Percentiles rank a stretch among this genome's conserved stretches.
These are phyloP conservation scores for Dexiosoma caninum DNA, from an alignment of 2,888 invertebrate genomes.

Conservation along the genomic window DNA sequence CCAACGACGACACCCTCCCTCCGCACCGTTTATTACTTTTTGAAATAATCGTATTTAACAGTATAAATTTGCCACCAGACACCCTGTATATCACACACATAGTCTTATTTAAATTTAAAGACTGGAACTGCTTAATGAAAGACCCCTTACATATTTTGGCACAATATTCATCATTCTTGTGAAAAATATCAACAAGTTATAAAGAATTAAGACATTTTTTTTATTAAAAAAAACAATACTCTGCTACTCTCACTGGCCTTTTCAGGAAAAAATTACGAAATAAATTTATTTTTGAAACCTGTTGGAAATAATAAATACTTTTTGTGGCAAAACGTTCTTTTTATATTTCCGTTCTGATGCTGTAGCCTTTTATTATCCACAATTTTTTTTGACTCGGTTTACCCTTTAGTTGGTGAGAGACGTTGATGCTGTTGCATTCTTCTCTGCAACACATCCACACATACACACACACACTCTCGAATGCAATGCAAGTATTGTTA, in stretches of 20 bases:
- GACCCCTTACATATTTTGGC: no score
- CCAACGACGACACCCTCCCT: no score
- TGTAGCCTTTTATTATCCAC: background rate
- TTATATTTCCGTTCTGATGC: background rate
- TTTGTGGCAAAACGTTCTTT: no score
- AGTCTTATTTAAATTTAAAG: no score
- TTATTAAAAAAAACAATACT: background rate
- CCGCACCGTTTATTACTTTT: no score
- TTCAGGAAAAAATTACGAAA: background rate
- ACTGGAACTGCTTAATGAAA: no score
- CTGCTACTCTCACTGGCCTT: background rate
- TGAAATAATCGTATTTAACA: no score
- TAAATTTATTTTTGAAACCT: no score
- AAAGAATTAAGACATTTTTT: background rate
- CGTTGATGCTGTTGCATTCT: background rate
- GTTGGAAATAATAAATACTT: no score
- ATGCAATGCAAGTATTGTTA: conserved; percentile 10
- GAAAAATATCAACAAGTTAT: conserved; percentile 19
- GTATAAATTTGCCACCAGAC: no score
- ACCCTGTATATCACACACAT: no score
- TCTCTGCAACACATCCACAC: background rate
- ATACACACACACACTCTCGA: background rate
- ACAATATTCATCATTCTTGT: background rate
- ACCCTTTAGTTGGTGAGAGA: background rate
- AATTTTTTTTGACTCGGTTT: background rate